phyloP scores from a whole-genome alignment of 2,888 invertebrate genomes.

The Ametastegia equiseti region DNA sequence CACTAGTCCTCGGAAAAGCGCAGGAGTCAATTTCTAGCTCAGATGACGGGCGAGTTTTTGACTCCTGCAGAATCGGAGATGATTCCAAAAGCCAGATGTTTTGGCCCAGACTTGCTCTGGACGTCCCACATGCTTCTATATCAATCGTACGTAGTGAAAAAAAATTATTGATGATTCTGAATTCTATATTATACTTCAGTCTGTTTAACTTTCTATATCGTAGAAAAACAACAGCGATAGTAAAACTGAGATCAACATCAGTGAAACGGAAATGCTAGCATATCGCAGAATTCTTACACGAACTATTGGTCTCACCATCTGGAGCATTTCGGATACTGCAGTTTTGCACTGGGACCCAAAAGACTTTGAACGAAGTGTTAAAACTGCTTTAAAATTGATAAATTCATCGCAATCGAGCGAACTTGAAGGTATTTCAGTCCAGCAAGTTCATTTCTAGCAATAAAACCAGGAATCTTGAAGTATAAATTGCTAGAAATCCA shows the following conservation, averaged over 20 bases:
- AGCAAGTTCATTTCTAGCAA: background rate
- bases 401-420: conserved; percentile 51
- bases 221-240: background rate
- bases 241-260: background rate
- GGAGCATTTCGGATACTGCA: conserved; percentile 70
- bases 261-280: background rate
- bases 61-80: conserved; percentile 43
- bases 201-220: background rate
- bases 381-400: conserved; percentile 60
- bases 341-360: conserved; percentile 69
- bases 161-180: background rate
- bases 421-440: conserved; percentile 59
- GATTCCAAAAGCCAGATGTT: background rate
- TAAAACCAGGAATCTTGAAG: background rate
- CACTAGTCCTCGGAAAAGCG: conserved; percentile 60
- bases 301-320: conserved; percentile 66
- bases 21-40: conserved; percentile 46
- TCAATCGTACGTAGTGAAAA: conserved; percentile 58
- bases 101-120: conserved; percentile 59
- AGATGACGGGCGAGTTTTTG: conserved; percentile 4
- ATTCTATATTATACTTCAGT: conserved; percentile 32
- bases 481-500: background rate
- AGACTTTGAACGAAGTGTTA: conserved; percentile 63
- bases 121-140: conserved; percentile 67
- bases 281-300: conserved; percentile 57